Conservation (phyloP, 2,113 vertebrate species). For the Pholis gunnellus region DNA sequence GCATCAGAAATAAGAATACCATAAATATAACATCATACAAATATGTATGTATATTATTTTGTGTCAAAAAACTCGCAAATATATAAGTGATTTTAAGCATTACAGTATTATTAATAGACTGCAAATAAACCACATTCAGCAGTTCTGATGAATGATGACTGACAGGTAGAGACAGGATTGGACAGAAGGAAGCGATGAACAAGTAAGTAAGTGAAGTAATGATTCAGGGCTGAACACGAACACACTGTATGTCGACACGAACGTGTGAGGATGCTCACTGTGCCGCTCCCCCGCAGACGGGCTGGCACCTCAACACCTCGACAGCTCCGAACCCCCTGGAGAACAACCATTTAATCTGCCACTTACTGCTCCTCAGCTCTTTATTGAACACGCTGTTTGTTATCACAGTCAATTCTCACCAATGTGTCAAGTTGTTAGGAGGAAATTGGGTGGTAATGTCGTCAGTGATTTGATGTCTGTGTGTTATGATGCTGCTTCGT, state of each 20-base stretch:
- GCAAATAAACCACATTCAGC: no score
- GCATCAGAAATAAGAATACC: no score
- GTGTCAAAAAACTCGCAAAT: no score
- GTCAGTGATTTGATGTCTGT: not conserved
- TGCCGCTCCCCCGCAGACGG: not conserved
- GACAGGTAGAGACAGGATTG: no score
- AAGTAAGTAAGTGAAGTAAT: no score
- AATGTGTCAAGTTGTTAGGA: conserved; percentile 40
- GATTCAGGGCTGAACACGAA: conserved; percentile 1
- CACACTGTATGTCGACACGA: conserved; percentile 3
- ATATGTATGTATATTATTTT: no score
- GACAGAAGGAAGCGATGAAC: no score
- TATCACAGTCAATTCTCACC: conserved; percentile 22
- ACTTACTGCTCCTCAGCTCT: conserved; percentile 12
- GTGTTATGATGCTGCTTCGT: not conserved
- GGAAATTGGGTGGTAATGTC: conserved; percentile 34
- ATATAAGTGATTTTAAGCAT: no score
- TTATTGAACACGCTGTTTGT: conserved; percentile 7
- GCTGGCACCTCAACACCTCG: conserved; percentile 7
- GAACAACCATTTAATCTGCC: conserved; percentile 4
- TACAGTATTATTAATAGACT: no score
- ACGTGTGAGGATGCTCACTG: conserved; percentile 16
- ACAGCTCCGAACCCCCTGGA: conserved; percentile 29
- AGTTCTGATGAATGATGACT: no score
- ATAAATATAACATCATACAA: no score